A percentile compares a stretch with the other conserved stretches of the same genome.
These are phyloP conservation scores for Adineta ricciae DNA, from an alignment of 2,888 invertebrate species.

Conservation along the genomic window DNA sequence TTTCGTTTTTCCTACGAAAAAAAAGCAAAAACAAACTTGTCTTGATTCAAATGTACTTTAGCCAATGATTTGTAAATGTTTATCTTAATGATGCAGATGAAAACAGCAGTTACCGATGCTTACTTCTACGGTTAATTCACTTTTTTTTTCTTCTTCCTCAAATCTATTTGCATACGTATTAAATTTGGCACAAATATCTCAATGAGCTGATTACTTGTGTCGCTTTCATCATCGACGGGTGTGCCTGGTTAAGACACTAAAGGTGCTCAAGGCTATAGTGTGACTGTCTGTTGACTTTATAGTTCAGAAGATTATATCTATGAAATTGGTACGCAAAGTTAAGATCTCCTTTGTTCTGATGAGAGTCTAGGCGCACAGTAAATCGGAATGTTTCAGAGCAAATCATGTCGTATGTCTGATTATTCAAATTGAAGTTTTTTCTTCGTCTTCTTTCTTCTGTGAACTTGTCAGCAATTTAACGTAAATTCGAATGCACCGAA, in stretches of 20 bases:
- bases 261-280: neutral
- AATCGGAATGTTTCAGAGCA: too few species aligned
- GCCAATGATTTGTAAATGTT: neutral
- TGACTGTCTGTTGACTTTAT: neutral
- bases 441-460: neutral
- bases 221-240: neutral
- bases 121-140: too few species aligned
- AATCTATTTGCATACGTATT: neutral
- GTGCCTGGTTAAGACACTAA: neutral
- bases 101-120: too few species aligned
- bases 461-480: neutral
- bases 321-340: neutral
- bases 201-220: neutral
- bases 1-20: neutral
- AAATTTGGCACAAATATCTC: neutral
- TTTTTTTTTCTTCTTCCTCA: neutral
- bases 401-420: neutral
- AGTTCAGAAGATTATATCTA: neutral
- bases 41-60: neutral
- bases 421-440: neutral
- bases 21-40: neutral
- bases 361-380: too few species aligned
- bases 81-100: neutral
- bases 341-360: neutral
- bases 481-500: neutral